phyloP scores from a whole-genome alignment of 2,888 invertebrate species.

The Micoletzkya japonica region DNA sequence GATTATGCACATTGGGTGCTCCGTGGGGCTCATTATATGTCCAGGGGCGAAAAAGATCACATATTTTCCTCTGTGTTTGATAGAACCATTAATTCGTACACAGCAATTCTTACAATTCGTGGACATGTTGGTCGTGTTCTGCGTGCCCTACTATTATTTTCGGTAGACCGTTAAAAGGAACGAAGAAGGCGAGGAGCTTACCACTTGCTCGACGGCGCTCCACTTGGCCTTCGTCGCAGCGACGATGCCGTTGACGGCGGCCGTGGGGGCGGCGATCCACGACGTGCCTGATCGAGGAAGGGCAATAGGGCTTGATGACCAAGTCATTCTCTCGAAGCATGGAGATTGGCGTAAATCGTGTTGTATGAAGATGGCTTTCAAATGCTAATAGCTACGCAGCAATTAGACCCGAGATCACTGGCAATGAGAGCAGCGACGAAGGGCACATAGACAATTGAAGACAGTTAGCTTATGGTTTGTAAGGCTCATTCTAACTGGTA shows the following conservation, averaged over 20 bases:
- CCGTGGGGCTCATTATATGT: no score
- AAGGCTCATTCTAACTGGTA: no score
- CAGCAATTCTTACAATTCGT: no score
- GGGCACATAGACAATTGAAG: not conserved
- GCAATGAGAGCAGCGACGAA: not conserved
- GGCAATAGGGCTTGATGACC: not conserved
- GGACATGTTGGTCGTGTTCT: not conserved
- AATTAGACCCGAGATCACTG: no score
- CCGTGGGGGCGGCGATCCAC: conserved; percentile 42
- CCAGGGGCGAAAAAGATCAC: no score
- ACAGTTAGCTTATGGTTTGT: no score
- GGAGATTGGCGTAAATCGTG: not conserved
- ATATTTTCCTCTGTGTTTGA: no score
- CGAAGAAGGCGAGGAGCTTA: not conserved
- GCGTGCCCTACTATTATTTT: not conserved
- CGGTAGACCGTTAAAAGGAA: not conserved
- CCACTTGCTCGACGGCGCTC: conserved; percentile 10
- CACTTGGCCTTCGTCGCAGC: conserved; percentile 41
- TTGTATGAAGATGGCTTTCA: not conserved
- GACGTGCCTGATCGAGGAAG: conserved; percentile 31
- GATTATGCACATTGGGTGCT: no score
- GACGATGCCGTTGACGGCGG: conserved; percentile 35
- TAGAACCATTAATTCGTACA: no score
- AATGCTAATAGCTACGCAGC: no score
- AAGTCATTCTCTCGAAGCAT: not conserved